Evolutionary conservation across 2,797 vertebrate species (phyloP), one percentile per base, ranked within the genome.

Genomic region (Bradypus variegatus): DNA sequence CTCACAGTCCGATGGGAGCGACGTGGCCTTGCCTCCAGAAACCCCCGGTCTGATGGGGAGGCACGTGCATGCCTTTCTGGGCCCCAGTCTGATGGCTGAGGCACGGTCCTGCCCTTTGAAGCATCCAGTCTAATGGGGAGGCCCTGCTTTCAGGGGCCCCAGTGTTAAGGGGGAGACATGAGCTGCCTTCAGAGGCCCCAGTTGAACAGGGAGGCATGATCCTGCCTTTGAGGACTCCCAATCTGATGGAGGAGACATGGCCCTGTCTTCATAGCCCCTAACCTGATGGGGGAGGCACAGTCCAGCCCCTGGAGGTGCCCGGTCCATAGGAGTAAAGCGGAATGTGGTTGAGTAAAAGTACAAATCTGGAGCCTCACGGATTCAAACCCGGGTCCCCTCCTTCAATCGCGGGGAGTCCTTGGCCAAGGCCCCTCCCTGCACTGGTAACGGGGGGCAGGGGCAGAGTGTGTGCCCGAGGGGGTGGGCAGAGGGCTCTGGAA

Each of bases 51-150:
- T 62, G 36, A 60, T 23, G 81, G 55, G 69, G 53, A 88, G 21
- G 27, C 0, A 21, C 0, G 12, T 21, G 14, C 8, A 1, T 3
- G 18, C 31, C 25, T 75, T 19, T 2, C 8, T 8, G n/a, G 72
- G 29, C 27, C 60, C 38, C 25, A 27, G 33, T 58, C 67, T 12
- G 12, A 50, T 50, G 48, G 48, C n/a, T 53, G n/a, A n/a, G n/a
- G n/a, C n/a, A 21, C 0, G 12, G 16, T 10, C 8, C 1, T 3
- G 18, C 31, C 25, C 69, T 19, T 2, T 8, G 6, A 31, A 65
- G 29, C 27, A 31, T 53, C 38, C n/a, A 27, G 33, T 58, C 67
- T 12, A 50, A 50, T 50, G 48, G 48, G n/a, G n/a, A n/a, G n/a
- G n/a, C n/a, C n/a, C n/a, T n/a, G n/a, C n/a, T n/a, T n/a, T n/a